Evolutionary conservation across 2,113 vertebrate genomes (phyloP).

Genomic region (Loxodonta africana): DNA sequence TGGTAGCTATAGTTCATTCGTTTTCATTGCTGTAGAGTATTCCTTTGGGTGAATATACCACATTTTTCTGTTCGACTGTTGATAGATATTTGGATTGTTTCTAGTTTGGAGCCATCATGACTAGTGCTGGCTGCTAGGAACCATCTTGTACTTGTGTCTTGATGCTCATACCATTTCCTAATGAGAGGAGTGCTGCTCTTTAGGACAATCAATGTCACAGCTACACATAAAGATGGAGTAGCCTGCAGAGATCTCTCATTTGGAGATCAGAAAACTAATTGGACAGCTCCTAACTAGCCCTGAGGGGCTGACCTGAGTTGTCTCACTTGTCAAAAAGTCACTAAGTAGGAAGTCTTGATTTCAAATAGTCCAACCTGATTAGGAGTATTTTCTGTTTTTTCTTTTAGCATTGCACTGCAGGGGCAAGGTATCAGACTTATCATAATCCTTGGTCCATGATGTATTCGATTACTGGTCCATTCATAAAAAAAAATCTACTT

Average conservation of each 20-base stretch:
- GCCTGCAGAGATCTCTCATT: not conserved
- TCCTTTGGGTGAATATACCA: not conserved
- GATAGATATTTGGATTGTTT: slow-evolving; percentile 27
- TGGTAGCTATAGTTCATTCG: slow-evolving; percentile 18
- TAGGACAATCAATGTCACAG: not conserved
- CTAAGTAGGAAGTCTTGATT: slow-evolving; percentile 39
- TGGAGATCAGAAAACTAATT: slow-evolving; percentile 15
- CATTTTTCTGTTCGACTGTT: not conserved
- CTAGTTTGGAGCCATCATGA: slow-evolving; percentile 4
- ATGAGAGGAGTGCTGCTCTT: not conserved
- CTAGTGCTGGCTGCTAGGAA: not conserved
- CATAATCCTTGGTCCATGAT: not conserved
- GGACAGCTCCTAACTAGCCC: slow-evolving; percentile 7
- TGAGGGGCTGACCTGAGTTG: not conserved
- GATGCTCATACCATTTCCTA: not conserved
- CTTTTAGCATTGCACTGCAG: not conserved
- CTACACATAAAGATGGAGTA: not conserved
- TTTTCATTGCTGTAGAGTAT: slow-evolving; percentile 51
- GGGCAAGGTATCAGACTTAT: slow-evolving; percentile 18
- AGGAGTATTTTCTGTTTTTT: not conserved
- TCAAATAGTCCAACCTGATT: slow-evolving; percentile 48
- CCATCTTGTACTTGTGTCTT: slow-evolving; percentile 5
- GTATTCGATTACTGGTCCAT: not conserved
- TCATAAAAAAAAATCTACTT: not conserved
- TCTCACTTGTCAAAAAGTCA: slow-evolving; percentile 40